These are phyloP conservation scores for Clarias laeviceps DNA, from an alignment of 2,797 vertebrate genomes.

Conservation along the genomic window DNA sequence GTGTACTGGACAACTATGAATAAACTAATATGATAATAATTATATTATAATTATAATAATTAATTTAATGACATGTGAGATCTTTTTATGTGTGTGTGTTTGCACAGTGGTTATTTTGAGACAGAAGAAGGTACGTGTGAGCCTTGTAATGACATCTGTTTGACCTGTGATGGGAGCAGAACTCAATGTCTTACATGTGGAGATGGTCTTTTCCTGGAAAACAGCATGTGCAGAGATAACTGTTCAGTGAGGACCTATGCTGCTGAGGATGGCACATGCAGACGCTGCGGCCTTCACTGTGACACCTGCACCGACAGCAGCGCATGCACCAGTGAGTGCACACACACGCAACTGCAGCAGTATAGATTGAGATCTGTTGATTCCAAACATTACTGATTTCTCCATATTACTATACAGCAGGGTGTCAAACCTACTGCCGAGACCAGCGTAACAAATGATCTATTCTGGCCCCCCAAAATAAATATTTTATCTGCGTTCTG, in stretches of 20 bases:
- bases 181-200: slow-evolving; percentile 76
- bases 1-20: background rate
- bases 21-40: background rate
- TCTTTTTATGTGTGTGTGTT: background rate
- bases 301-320: slow-evolving; percentile 71
- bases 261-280: slow-evolving; percentile 73
- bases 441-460: background rate
- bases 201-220: slow-evolving; percentile 72
- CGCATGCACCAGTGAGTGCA: slow-evolving; percentile 74
- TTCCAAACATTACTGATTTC: background rate
- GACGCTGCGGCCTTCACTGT: slow-evolving; percentile 76
- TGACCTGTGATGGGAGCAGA: slow-evolving; percentile 74
- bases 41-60: background rate
- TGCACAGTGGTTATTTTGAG: slow-evolving; percentile 75
- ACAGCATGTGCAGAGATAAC: slow-evolving; percentile 69
- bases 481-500: too few relatives aligned
- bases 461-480: background rate
- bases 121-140: slow-evolving; percentile 68
- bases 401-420: background rate
- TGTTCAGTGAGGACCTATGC: slow-evolving; percentile 73
- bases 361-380: background rate
- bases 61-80: too few relatives aligned
- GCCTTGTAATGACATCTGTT: slow-evolving; percentile 73
- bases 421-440: background rate
- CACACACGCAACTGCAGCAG: background rate